A percentile compares a stretch with the other conserved stretches of the same genome.
Evolutionary conservation across 2,888 invertebrate genomes (phyloP).

Genomic region (Megastigmus dorsalis): DNA sequence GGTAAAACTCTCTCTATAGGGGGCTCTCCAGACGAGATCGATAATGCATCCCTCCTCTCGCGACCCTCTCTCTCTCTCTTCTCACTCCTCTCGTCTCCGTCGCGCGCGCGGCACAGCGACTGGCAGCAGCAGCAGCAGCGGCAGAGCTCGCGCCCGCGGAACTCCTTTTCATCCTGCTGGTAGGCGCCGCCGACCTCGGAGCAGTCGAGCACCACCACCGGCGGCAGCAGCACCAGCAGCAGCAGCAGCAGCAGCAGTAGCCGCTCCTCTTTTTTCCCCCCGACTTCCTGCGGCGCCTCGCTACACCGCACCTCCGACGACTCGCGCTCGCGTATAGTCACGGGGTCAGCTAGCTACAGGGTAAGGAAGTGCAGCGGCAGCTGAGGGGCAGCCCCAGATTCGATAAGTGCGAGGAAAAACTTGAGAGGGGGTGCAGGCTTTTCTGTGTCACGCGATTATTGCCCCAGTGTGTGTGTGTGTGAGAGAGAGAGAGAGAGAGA

Average conservation of each 20-base stretch:
- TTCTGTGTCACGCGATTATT: neutral
- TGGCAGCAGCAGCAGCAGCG: neutral
- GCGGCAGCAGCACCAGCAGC: neutral
- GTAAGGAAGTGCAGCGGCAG: too few species aligned
- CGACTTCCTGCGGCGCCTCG: too few species aligned
- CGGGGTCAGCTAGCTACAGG: too few species aligned
- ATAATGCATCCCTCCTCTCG: constrained; percentile 71
- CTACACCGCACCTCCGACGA: too few species aligned
- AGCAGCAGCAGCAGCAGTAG: neutral
- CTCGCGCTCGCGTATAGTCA: too few species aligned
- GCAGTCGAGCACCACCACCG: neutral
- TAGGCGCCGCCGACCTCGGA: neutral
- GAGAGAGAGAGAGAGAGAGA: too few species aligned
- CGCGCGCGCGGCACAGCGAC: neutral
- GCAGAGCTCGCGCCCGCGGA: neutral
- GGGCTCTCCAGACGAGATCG: constrained; percentile 68
- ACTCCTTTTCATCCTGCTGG: constrained; percentile 20
- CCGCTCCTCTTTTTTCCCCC: neutral
- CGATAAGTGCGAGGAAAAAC: too few species aligned
- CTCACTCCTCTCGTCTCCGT: neutral
- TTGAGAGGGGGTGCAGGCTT: too few species aligned
- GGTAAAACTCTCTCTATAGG: constrained; percentile 59
- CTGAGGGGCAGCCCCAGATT: too few species aligned
- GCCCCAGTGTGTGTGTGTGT: neutral
- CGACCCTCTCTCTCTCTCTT: too few species aligned